Conservation (phyloP, 2,888 invertebrate genomes). For the Epinotia bilunana region DNA sequence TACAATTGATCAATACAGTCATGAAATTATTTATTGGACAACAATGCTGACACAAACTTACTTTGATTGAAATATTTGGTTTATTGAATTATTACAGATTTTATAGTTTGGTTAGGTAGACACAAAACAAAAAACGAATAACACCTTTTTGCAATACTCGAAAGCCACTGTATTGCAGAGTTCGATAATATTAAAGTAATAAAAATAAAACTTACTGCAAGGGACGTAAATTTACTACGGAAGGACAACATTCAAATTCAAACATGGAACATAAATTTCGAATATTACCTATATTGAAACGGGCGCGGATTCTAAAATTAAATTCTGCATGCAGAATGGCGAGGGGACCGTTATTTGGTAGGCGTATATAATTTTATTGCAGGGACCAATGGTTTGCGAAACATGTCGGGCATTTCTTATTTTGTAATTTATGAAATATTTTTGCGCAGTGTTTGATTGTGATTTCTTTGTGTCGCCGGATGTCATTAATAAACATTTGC, state of each 20-base stretch:
- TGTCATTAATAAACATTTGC: slow-evolving; percentile 13
- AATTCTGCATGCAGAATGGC: slow-evolving; percentile 82
- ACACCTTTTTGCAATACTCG: background rate
- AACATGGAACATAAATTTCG: slow-evolving; percentile 65
- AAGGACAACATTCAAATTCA: slow-evolving; percentile 72
- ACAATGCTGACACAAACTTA: no score
- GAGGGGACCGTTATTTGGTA: slow-evolving; percentile 78
- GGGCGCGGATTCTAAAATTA: slow-evolving; percentile 81
- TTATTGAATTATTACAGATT: no score
- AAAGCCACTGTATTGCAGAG: background rate
- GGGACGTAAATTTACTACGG: slow-evolving; percentile 67
- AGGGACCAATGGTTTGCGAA: slow-evolving; percentile 81
- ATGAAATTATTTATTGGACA: background rate
- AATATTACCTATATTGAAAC: slow-evolving; percentile 77
- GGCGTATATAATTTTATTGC: slow-evolving; percentile 85
- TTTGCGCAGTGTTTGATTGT: slow-evolving; percentile 45
- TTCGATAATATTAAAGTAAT: slow-evolving; percentile 29
- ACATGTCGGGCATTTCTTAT: slow-evolving; percentile 71
- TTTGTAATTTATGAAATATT: slow-evolving; percentile 60
- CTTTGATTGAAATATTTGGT: no score
- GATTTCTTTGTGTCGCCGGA: slow-evolving; percentile 35
- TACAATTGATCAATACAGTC: background rate
- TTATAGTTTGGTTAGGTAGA: no score
- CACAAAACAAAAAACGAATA: no score
- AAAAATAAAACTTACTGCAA: slow-evolving; percentile 49